Evolutionary conservation across 2,113 vertebrate genomes (phyloP).

Genomic region (Casuarius casuarius): DNA sequence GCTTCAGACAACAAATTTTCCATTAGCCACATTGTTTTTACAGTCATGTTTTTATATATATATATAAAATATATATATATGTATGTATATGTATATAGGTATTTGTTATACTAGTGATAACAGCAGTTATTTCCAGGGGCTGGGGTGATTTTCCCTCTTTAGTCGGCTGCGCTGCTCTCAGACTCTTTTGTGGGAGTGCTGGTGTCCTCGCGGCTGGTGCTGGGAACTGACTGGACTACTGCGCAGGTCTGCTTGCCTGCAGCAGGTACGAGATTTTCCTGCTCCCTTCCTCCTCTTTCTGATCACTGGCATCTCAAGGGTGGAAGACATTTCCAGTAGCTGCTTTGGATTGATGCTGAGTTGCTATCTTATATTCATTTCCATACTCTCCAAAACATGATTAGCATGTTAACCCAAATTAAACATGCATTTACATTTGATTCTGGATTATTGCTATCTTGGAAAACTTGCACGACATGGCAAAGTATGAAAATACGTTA

Average conservation of each 20-base stretch:
- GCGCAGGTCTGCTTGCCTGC: neutral
- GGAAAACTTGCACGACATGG: neutral
- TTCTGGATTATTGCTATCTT: neutral
- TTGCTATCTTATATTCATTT: neutral
- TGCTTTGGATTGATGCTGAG: neutral
- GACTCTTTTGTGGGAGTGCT: neutral
- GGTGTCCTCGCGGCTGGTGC: neutral
- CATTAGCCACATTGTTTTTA: neutral
- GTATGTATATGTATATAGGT: no score
- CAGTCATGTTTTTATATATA: no score
- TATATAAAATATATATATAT: no score
- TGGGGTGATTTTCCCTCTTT: neutral
- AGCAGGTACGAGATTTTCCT: neutral
- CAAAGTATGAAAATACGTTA: neutral
- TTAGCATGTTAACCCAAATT: neutral
- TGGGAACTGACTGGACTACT: neutral
- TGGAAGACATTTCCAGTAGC: neutral
- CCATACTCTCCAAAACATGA: neutral
- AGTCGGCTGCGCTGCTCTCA: neutral
- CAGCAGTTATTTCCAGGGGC: neutral
- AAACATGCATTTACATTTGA: neutral
- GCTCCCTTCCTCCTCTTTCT: neutral
- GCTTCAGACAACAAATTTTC: neutral
- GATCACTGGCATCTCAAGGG: neutral
- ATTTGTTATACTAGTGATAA: neutral